phyloP scores from a whole-genome alignment of 1,140 invertebrate species.

The Eumaeus atala region DNA sequence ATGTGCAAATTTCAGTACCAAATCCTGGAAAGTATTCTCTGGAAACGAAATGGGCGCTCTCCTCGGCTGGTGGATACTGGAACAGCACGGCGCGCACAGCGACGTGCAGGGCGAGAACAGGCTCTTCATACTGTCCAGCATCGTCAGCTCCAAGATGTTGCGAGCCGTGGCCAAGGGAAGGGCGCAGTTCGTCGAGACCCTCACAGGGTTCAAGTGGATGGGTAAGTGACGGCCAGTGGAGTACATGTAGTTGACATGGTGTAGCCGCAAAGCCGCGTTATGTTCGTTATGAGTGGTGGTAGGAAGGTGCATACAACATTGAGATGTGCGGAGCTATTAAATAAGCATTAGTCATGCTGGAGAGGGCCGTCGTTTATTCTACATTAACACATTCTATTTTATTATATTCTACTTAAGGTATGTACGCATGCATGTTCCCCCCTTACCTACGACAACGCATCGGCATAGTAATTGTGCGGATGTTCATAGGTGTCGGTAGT shows the following conservation, averaged over 20 bases:
- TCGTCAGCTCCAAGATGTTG: constrained; percentile 98
- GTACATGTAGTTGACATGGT: no score
- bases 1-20: constrained; percentile 36
- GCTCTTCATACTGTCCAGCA: constrained; percentile 91
- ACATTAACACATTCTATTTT: no score
- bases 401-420: no score
- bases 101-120: constrained; percentile 19
- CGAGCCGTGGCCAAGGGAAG: constrained; percentile 86
- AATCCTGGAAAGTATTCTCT: constrained; percentile 90
- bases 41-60: constrained; percentile 97
- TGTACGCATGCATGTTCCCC: no score
- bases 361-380: no score
- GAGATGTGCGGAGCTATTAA: no score
- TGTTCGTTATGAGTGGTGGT: no score
- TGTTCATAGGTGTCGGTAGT: no score
- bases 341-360: no score
- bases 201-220: constrained; percentile 99
- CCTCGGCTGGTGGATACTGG: constrained; percentile 95
- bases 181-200: constrained; percentile 92
- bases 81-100: constrained; percentile 72
- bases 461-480: no score
- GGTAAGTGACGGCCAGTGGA: constrained; percentile 68
- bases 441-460: no score
- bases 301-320: no score
- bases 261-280: not conserved